Percentiles rank a stretch among this genome's conserved stretches.
These are phyloP conservation scores for Melipona bicolor DNA, from an alignment of 2,888 invertebrate species.

Conservation along the genomic window DNA sequence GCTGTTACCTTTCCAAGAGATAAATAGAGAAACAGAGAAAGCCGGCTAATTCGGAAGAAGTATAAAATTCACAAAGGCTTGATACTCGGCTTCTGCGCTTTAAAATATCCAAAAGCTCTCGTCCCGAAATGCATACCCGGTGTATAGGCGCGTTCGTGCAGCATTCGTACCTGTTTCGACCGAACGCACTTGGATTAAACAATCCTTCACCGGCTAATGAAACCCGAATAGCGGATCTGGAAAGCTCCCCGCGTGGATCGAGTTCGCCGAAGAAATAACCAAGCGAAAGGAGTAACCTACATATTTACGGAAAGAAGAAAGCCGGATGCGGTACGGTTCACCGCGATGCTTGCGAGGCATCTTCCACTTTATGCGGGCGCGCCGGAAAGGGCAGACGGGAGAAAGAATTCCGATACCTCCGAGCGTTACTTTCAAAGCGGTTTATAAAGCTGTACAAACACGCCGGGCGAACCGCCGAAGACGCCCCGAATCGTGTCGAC, in stretches of 20 bases:
- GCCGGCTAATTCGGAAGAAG: not conserved
- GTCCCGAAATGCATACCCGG: too few species aligned
- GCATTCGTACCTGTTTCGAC: not conserved
- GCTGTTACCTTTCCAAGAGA: too few species aligned
- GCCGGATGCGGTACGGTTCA: slow-evolving; percentile 33
- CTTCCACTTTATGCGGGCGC: slow-evolving; percentile 38
- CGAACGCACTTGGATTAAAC: slow-evolving; percentile 1
- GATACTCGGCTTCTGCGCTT: not conserved
- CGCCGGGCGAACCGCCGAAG: not conserved
- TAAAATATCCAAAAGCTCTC: not conserved
- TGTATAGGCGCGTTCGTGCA: too few species aligned
- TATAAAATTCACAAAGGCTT: not conserved
- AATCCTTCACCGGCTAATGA: not conserved
- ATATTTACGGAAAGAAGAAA: slow-evolving; percentile 47
- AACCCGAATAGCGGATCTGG: not conserved
- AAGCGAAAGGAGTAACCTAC: slow-evolving; percentile 36
- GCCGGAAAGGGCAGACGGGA: slow-evolving; percentile 17
- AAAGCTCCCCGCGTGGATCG: slow-evolving; percentile 19
- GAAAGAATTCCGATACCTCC: slow-evolving; percentile 50
- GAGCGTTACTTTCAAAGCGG: slow-evolving; percentile 48
- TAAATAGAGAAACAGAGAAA: too few species aligned
- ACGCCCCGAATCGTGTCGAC: too few species aligned
- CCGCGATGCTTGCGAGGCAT: slow-evolving; percentile 41
- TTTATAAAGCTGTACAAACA: slow-evolving; percentile 47
- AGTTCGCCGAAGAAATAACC: slow-evolving; percentile 26